Evolutionary conservation across 2,113 vertebrate genomes (phyloP).

Genomic region (Hirundichthys speculiger): DNA sequence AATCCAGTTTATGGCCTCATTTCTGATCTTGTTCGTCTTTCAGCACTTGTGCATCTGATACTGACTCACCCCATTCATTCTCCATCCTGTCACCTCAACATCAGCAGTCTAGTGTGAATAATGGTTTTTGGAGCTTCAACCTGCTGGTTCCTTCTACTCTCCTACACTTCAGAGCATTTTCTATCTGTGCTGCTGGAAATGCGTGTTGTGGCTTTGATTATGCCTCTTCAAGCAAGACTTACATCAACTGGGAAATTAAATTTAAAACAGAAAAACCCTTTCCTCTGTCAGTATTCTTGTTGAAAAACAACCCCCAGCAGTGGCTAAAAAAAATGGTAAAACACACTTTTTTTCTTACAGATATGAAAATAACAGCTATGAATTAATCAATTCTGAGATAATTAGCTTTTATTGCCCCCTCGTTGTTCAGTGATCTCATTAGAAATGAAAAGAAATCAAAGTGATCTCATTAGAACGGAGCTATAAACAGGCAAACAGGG

Average conservation of each 20-base stretch:
- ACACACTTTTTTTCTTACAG: conserved; percentile 41
- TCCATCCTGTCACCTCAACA: no score
- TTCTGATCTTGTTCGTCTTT: no score
- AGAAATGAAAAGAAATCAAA: conserved; percentile 65
- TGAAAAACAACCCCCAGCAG: conserved; percentile 60
- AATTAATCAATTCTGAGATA: conserved; percentile 68
- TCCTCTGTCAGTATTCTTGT: conserved; percentile 9
- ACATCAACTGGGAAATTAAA: conserved; percentile 34
- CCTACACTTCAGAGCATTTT: no score
- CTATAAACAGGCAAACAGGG: conserved; percentile 44
- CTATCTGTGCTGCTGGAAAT: neutral
- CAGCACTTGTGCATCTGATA: no score
- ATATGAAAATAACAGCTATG: conserved; percentile 58
- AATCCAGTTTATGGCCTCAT: no score
- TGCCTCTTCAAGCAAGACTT: conserved; percentile 38
- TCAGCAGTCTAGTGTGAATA: no score
- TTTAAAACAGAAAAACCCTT: neutral
- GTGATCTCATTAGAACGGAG: conserved; percentile 61
- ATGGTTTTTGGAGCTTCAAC: no score
- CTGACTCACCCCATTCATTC: no score
- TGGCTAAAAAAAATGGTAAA: conserved; percentile 34
- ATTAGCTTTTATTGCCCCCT: conserved; percentile 63
- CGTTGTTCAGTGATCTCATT: conserved; percentile 57
- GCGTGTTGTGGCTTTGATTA: conserved; percentile 17
- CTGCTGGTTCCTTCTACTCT: no score